Evolutionary conservation across 2,888 invertebrate genomes (phyloP), one percentile per base, ranked within the genome.

Genomic region (Rhimphoctona megacephalus): DNA sequence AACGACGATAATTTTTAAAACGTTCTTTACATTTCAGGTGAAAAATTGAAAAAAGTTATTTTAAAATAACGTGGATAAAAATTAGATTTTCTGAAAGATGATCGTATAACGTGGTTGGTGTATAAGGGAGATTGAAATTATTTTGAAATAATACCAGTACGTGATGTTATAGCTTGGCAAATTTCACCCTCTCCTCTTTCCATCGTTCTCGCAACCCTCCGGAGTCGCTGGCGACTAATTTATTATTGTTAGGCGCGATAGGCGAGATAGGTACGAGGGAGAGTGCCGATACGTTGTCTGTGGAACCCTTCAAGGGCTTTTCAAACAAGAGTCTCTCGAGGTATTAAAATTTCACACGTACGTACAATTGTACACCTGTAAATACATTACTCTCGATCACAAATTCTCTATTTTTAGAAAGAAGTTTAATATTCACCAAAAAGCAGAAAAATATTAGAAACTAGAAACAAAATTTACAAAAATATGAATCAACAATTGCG

Each of bases 111-210:
- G 52, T 19, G 43, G n/a, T 72, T 36, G 52, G 49, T 54, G 14
- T 30, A 30, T 11, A 14, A 39, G 57, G 52, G 14, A 76, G 52
- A 85, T 81, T 81, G 70, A 81, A 85, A 85, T 85, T 81, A 70
- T 85, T 69, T 69, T 74, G 82, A 80, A 70, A 84, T 76, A 77
- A 80, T 70, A 66, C 43, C 79, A 52, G 46, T 74, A 49, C 73
- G 84, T 69, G 76, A 80, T 33, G 43, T 76, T 57, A 39, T 6
- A 43, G 9, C 36, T 30, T 6, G 39, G 19, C n/a, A 19, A 9
- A 36, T 9, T 54, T 25, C 49, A 33, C 64, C 64, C 64, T 49
- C 46, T 52, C 52, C 72, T 77, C 78, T 25, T 67, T 78, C 25
- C 52, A 46, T 25, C 25, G 11, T 66, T 49, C 52, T 46, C 36